These are phyloP conservation scores for Carposina sasakii DNA, from an alignment of 1,140 invertebrate species.

Conservation along the genomic window DNA sequence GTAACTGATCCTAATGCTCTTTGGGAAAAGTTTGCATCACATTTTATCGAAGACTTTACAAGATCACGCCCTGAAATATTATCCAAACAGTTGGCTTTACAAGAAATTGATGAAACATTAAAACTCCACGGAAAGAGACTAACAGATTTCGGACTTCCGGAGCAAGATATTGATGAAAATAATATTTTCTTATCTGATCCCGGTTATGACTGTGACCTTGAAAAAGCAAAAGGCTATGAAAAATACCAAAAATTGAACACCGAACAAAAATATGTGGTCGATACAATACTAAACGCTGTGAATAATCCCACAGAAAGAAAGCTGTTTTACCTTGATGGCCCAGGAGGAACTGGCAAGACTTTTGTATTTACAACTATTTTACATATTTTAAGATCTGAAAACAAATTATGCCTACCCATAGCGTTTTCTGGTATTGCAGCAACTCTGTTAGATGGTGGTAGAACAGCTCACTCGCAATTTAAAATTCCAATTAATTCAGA, in stretches of 20 bases:
- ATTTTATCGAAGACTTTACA: slow-evolving; percentile 21
- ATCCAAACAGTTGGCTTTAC: slow-evolving; percentile 18
- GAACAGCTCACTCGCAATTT: slow-evolving; percentile 47
- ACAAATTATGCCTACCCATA: slow-evolving; percentile 41
- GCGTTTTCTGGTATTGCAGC: slow-evolving; percentile 67
- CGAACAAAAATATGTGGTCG: slow-evolving; percentile 23
- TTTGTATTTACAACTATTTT: slow-evolving; percentile 22
- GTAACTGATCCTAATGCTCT: slow-evolving; percentile 23
- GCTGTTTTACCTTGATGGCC: slow-evolving; percentile 20
- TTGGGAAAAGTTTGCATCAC: slow-evolving; percentile 22
- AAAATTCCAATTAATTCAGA: slow-evolving; percentile 37
- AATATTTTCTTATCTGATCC: slow-evolving; percentile 18
- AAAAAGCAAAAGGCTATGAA: slow-evolving; percentile 18
- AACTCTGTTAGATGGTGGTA: slow-evolving; percentile 55
- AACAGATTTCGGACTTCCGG: slow-evolving; percentile 22
- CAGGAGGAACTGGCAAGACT: slow-evolving; percentile 20
- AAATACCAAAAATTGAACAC: slow-evolving; percentile 19
- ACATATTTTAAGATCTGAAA: slow-evolving; percentile 24
- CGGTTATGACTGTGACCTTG: slow-evolving; percentile 15
- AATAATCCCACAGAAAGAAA: slow-evolving; percentile 19
- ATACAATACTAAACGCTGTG: slow-evolving; percentile 21
- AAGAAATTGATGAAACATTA: slow-evolving; percentile 16
- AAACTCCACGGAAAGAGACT: slow-evolving; percentile 15
- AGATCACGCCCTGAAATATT: slow-evolving; percentile 20
- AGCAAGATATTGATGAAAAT: slow-evolving; percentile 19